A percentile compares a stretch with the other conserved stretches of the same genome.
phyloP scores from a whole-genome alignment of 2,888 invertebrate genomes.

The Leptopilina myrica region DNA sequence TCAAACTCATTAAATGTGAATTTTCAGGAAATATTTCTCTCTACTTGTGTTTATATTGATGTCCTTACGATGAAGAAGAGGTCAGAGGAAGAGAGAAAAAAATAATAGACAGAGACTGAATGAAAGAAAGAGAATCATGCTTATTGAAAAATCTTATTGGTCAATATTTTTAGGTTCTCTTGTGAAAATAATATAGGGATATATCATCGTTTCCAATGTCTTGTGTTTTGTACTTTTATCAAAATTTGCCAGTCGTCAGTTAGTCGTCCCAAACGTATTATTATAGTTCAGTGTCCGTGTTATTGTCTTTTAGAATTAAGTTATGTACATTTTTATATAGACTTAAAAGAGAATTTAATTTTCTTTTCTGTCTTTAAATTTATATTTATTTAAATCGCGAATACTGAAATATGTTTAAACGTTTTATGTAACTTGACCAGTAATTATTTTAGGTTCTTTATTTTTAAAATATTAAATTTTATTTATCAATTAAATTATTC shows the following conservation, averaged over 20 bases:
- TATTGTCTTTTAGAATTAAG: slow-evolving; percentile 25
- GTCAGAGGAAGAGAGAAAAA: no score
- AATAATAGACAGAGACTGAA: no score
- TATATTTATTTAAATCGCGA: neutral
- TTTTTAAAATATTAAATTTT: neutral
- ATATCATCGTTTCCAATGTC: neutral
- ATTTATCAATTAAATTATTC: neutral
- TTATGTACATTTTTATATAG: slow-evolving; percentile 10
- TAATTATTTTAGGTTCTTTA: neutral
- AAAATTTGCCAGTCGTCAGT: slow-evolving; percentile 12
- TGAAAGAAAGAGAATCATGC: no score
- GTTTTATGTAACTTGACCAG: neutral
- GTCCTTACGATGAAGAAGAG: neutral
- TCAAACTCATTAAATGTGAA: neutral
- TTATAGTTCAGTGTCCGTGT: slow-evolving; percentile 25
- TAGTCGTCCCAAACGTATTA: slow-evolving; percentile 1
- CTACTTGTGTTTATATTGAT: neutral
- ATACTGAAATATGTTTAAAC: neutral
- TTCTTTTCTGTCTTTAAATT: slow-evolving; percentile 16
- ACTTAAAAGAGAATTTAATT: neutral
- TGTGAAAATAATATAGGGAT: slow-evolving; percentile 8
- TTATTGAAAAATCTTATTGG: neutral
- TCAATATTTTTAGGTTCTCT: neutral
- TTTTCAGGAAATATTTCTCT: neutral
- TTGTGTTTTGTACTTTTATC: slow-evolving; percentile 6